These are phyloP conservation scores for Carlito syrichta DNA, from an alignment of 2,113 vertebrate species.

Conservation along the genomic window DNA sequence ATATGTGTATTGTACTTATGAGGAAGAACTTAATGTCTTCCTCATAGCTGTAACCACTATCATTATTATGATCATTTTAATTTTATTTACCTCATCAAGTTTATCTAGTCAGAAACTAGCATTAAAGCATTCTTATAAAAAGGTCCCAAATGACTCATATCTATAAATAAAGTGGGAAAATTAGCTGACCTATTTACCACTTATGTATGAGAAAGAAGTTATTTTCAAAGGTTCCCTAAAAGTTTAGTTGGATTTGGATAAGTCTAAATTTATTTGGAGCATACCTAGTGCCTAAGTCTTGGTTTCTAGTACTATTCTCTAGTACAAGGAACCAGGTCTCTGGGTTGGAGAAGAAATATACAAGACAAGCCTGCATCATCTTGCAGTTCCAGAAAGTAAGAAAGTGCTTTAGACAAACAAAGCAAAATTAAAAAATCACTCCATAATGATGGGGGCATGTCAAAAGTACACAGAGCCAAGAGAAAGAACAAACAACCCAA, in stretches of 20 bases:
- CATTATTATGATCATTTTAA: neutral
- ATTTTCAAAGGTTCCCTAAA: neutral
- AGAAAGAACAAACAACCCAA: neutral
- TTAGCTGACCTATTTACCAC: neutral
- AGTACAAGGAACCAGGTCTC: neutral
- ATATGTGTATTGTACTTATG: neutral
- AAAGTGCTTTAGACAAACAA: neutral
- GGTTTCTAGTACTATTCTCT: neutral
- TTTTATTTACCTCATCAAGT: constrained; percentile 3
- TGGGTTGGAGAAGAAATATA: neutral
- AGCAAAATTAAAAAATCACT: neutral
- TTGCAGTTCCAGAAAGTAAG: neutral
- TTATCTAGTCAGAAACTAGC: neutral
- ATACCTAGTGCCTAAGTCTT: neutral
- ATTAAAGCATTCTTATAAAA: constrained; percentile 26
- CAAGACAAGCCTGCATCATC: neutral
- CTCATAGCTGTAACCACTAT: neutral
- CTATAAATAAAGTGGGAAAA: neutral
- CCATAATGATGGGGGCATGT: neutral
- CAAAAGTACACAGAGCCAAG: neutral
- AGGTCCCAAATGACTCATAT: neutral
- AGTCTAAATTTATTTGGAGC: neutral
- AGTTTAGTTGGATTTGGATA: neutral
- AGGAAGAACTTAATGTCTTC: constrained; percentile 7
- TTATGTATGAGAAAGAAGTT: neutral